phyloP scores from a whole-genome alignment of 2,888 invertebrate genomes.

The Tetrapedia diversipes region DNA sequence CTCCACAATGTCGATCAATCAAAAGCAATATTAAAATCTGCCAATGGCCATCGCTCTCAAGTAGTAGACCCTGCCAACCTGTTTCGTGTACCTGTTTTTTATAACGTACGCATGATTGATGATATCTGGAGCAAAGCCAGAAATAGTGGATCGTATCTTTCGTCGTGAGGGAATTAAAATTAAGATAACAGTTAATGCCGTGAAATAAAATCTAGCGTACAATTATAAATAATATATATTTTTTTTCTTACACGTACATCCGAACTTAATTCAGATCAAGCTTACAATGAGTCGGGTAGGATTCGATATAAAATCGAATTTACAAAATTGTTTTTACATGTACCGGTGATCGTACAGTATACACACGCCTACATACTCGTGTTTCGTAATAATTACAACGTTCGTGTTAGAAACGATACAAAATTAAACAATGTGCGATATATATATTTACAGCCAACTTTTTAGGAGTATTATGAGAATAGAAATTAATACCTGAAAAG shows the following conservation, averaged over 20 bases:
- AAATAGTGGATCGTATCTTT: constrained; percentile 7
- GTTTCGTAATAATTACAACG: constrained; percentile 11
- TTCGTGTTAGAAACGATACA: background rate
- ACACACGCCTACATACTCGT: background rate
- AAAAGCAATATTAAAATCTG: constrained; percentile 54
- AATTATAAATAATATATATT: constrained; percentile 57
- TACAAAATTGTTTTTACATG: constrained; percentile 33
- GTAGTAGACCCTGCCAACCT: constrained; percentile 36
- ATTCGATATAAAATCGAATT: constrained; percentile 38
- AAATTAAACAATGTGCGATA: constrained; percentile 30
- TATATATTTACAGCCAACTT: constrained; percentile 20
- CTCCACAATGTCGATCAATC: constrained; percentile 41
- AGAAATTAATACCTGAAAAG: background rate
- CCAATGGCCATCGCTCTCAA: constrained; percentile 38
- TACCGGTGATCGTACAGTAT: background rate
- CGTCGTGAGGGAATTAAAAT: constrained; percentile 1
- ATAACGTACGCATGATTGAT: constrained; percentile 51
- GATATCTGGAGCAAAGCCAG: constrained; percentile 45
- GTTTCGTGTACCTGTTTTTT: constrained; percentile 56
- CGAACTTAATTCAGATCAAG: constrained; percentile 15
- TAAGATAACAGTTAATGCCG: background rate
- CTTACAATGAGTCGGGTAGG: constrained; percentile 25
- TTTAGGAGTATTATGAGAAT: constrained; percentile 25
- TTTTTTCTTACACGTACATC: constrained; percentile 32
- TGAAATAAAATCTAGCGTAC: constrained; percentile 5